phyloP scores from a whole-genome alignment of 2,113 vertebrate species.

The Periophthalmodon schlosseri region DNA sequence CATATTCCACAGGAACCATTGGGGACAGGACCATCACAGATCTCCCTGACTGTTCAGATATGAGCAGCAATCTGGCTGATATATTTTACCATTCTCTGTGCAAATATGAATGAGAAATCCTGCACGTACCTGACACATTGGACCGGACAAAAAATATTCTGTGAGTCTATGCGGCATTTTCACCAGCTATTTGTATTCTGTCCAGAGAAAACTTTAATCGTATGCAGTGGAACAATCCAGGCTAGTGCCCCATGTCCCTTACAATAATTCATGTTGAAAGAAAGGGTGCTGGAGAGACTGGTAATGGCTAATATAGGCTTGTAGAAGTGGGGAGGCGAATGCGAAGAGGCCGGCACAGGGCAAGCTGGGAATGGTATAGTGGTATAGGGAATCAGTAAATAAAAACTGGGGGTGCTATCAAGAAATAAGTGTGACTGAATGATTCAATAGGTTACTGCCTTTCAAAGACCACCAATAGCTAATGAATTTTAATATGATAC shows the following conservation, averaged over 20 bases:
- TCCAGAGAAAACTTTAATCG: background rate
- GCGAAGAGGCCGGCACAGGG: background rate
- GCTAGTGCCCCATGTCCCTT: background rate
- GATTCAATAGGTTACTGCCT: no score
- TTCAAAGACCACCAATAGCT: no score
- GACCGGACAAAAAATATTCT: background rate
- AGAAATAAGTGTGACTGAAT: no score
- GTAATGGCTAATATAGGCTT: background rate
- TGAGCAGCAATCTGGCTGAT: background rate
- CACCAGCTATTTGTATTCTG: background rate
- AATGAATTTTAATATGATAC: no score
- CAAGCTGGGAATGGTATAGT: background rate
- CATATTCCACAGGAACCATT: background rate
- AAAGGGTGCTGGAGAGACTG: background rate
- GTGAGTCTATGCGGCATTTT: background rate
- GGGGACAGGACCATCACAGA: background rate
- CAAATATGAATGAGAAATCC: background rate
- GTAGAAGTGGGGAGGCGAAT: background rate
- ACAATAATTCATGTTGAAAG: slow-evolving; percentile 2
- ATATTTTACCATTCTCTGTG: background rate
- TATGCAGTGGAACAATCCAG: background rate
- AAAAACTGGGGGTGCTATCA: no score
- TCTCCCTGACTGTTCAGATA: background rate
- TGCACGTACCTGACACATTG: background rate
- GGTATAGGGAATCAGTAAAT: background rate